These are phyloP conservation scores for Pentamera pediparva DNA, from an alignment of 53 echinoderm and acorn worm genomes.

Conservation along the genomic window DNA sequence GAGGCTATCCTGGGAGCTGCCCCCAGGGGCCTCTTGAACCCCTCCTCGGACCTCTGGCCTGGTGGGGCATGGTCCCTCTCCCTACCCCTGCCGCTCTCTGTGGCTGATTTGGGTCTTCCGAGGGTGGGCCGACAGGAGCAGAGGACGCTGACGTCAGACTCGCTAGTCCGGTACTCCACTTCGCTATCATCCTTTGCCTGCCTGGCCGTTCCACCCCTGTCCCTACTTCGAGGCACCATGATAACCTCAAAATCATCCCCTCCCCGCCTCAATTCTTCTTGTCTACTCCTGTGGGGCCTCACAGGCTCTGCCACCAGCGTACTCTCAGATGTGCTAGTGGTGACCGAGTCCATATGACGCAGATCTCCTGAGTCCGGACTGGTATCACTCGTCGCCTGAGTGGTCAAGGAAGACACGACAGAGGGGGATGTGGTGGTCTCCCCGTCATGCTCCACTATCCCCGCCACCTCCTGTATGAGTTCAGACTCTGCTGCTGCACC, in stretches of 20 bases:
- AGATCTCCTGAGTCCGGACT: too few species aligned
- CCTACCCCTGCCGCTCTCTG: conserved; percentile 47
- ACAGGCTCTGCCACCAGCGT: conserved; percentile 17
- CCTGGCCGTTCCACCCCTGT: too few species aligned
- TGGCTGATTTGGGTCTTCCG: conserved; percentile 56
- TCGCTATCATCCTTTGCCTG: conserved; percentile 66
- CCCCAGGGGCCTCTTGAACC: conserved; percentile 44
- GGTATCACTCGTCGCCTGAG: conserved; percentile 28
- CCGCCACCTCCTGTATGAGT: conserved; percentile 32
- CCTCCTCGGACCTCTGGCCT: conserved; percentile 30
- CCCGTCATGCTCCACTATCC: conserved; percentile 22
- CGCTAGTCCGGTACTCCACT: conserved; percentile 66
- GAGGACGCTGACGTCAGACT: conserved; percentile 63
- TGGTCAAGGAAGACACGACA: neutral
- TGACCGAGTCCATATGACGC: conserved; percentile 31
- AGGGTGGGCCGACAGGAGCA: conserved; percentile 66
- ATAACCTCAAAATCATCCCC: too few species aligned
- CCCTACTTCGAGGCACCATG: too few species aligned
- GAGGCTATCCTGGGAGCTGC: conserved; percentile 10
- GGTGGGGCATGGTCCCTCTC: conserved; percentile 23
- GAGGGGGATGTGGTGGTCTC: conserved; percentile 29
- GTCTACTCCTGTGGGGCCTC: too few species aligned
- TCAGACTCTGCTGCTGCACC: neutral
- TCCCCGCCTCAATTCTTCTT: too few species aligned
- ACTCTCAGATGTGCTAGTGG: conserved; percentile 41